Evolutionary conservation across 2,888 invertebrate species (phyloP).

Genomic region (Trachelus stipa): DNA sequence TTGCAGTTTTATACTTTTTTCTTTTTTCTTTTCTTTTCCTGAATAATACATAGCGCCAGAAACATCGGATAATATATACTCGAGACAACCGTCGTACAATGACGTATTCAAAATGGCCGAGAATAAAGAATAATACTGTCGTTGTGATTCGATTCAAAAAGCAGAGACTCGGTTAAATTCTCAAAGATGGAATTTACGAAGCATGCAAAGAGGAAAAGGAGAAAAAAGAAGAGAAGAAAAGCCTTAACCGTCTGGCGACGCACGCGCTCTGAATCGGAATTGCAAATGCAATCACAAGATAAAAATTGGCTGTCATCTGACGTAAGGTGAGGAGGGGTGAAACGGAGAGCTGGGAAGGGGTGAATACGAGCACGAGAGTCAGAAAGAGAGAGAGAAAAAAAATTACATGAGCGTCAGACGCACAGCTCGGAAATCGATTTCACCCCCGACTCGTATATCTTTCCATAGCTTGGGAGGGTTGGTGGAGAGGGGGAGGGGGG

Average conservation of each 20-base stretch:
- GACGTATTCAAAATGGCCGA: not conserved
- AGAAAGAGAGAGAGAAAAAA: constrained; percentile 12
- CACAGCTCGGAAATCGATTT: constrained; percentile 24
- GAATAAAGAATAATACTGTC: not conserved
- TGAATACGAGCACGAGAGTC: constrained; percentile 12
- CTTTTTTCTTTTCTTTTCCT: not conserved
- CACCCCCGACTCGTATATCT: constrained; percentile 19
- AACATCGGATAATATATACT: not conserved
- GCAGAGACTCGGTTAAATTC: not conserved
- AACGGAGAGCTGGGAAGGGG: constrained; percentile 8
- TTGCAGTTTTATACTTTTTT: not conserved
- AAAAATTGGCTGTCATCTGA: constrained; percentile 66
- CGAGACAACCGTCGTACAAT: not conserved
- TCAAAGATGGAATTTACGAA: constrained; percentile 1
- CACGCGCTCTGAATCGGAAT: constrained; percentile 54
- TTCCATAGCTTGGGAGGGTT: constrained; percentile 6
- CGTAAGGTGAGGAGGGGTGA: constrained; percentile 40
- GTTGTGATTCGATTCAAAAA: not conserved
- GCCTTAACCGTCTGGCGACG: constrained; percentile 16
- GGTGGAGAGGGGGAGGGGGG: not conserved
- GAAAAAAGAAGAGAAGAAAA: constrained; percentile 21
- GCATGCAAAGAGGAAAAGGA: not conserved
- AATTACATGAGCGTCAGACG: constrained; percentile 24
- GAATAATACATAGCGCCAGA: not conserved
- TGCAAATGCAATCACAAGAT: constrained; percentile 64